Evolutionary conservation across 2,113 vertebrate species (phyloP).

Genomic region (Piaya cayana): DNA sequence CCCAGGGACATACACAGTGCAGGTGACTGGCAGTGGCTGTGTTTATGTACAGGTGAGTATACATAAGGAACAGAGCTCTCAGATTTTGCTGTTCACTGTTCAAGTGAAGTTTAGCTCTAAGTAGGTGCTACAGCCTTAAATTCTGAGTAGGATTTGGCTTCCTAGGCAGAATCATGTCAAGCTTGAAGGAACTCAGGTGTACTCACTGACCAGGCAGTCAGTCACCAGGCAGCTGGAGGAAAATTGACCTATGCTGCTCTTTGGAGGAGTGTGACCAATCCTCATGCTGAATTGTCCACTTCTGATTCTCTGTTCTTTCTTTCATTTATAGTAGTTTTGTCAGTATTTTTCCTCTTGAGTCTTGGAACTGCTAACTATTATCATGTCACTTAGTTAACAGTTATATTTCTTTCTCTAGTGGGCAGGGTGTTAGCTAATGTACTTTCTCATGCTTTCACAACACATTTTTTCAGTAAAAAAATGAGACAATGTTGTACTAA

Average conservation of each 20-base stretch:
- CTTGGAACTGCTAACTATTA: background rate
- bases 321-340: background rate
- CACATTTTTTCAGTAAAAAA: background rate
- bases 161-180: background rate
- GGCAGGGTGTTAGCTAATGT: background rate
- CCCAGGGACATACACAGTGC: slow-evolving; percentile 62
- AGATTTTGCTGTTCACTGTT: background rate
- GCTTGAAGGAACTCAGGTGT: background rate
- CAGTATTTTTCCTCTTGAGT: too few species aligned
- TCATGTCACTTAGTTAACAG: background rate
- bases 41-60: slow-evolving; percentile 68
- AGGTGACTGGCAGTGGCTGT: slow-evolving; percentile 59
- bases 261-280: background rate
- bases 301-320: background rate
- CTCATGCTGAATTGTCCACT: background rate
- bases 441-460: background rate
- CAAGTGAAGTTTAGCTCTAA: background rate
- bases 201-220: background rate
- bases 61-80: background rate
- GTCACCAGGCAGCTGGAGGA: background rate
- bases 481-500: background rate
- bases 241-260: background rate
- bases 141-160: background rate
- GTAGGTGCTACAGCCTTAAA: background rate
- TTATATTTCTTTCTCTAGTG: background rate